Conservation (phyloP, 92 coral and sea anemone species). For the Epizoanthus stellaris region DNA sequence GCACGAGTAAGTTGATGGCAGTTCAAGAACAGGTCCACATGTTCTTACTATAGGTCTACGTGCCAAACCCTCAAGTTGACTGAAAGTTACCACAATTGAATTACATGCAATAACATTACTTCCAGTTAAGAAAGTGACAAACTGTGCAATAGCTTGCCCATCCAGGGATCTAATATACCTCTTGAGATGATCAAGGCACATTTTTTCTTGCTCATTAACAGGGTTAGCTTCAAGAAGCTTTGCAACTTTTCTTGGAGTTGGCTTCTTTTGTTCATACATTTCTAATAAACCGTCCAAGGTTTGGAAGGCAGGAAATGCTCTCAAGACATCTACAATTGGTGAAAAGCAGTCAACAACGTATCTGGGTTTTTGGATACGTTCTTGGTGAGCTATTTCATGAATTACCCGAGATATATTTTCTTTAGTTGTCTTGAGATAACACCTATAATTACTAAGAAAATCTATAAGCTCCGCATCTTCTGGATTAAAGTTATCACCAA, state of each 20-base stretch:
- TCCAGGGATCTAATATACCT: background rate
- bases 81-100: slow-evolving; percentile 31
- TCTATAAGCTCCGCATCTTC: slow-evolving; percentile 46
- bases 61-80: slow-evolving; percentile 35
- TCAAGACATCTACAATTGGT: slow-evolving; percentile 7
- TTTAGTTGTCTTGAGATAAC: slow-evolving; percentile 49
- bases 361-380: slow-evolving; percentile 63
- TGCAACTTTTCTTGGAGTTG: slow-evolving; percentile 44
- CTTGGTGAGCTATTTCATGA: slow-evolving; percentile 66
- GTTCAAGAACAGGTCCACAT: slow-evolving; percentile 36
- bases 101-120: slow-evolving; percentile 21
- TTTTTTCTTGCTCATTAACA: slow-evolving; percentile 34
- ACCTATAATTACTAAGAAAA: slow-evolving; percentile 38
- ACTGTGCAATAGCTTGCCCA: slow-evolving; percentile 16
- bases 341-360: slow-evolving; percentile 46
- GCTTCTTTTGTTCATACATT: slow-evolving; percentile 49
- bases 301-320: slow-evolving; percentile 32
- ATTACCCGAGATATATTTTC: slow-evolving; percentile 51
- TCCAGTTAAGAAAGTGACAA: slow-evolving; percentile 30
- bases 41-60: slow-evolving; percentile 43
- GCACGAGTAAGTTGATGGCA: slow-evolving; percentile 31
- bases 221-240: slow-evolving; percentile 45
- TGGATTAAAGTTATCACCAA: slow-evolving; percentile 33
- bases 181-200: slow-evolving; percentile 31
- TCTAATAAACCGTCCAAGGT: slow-evolving; percentile 36